Evolutionary conservation across 2,888 invertebrate species (phyloP).

Genomic region (Amiota communis): DNA sequence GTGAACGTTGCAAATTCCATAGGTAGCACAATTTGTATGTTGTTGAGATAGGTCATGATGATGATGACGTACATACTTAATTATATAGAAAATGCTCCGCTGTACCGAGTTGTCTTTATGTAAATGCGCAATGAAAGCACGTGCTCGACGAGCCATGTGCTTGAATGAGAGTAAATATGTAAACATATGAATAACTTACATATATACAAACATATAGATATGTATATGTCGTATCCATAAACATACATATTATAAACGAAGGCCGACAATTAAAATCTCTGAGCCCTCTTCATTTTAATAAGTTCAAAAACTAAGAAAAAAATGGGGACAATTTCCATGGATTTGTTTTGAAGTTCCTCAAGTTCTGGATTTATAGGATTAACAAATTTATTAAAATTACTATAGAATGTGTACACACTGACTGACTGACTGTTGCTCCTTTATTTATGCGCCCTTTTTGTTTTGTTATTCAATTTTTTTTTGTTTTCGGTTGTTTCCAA

Average conservation of each 20-base stretch:
- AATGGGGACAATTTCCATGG: too few relatives aligned
- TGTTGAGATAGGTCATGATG: conserved; percentile 26
- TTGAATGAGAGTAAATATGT: conserved; percentile 10
- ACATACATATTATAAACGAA: too few relatives aligned
- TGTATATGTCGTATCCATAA: too few relatives aligned
- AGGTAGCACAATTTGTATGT: not conserved
- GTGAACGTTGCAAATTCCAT: not conserved
- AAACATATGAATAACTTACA: not conserved
- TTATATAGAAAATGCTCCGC: not conserved
- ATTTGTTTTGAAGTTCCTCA: too few relatives aligned
- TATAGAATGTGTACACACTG: not conserved
- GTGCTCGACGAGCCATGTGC: conserved; percentile 12
- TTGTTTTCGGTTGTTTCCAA: not conserved
- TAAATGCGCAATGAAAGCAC: conserved; percentile 11
- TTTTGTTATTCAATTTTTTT: not conserved
- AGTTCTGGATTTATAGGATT: too few relatives aligned
- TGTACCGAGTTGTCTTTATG: not conserved
- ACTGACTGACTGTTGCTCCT: conserved; percentile 23
- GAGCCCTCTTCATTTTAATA: not conserved
- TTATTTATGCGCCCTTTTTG: conserved; percentile 11
- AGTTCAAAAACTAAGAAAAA: too few relatives aligned
- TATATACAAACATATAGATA: not conserved
- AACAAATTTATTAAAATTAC: too few relatives aligned
- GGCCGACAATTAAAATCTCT: not conserved
- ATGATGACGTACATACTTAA: not conserved